Evolutionary conservation across 1,140 invertebrate genomes (phyloP), one percentile per base, ranked within the genome.

Genomic region (Leucophenga varia): DNA sequence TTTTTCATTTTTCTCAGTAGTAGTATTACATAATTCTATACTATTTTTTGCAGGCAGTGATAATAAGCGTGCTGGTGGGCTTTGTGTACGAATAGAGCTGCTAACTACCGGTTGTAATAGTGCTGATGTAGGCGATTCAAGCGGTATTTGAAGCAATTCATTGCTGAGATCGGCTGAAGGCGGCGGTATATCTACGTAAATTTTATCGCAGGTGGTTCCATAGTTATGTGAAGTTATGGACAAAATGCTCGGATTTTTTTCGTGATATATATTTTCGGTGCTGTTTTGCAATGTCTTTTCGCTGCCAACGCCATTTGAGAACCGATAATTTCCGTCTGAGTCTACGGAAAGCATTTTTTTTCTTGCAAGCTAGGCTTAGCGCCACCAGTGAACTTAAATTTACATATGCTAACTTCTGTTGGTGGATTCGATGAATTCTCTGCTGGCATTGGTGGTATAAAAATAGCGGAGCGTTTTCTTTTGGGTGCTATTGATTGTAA

Each of bases 381-480:
- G 0, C 91, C 91, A 3, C 90, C 91, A 0, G 90, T 93, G 65
- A 94, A 93, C 69, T 94, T 94, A 63, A 94, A 94, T 65, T 93
- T 94, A 70, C 91, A 93, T 65, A 93, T 94, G 73, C 89, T 92
- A 32, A 90, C 88, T 73, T 90, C 87, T 0, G 86, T 88, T 0
- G 87, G 85, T 0, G 87, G 86, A 55, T 87, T 87, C 8, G 85
- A 83, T 3, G 80, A 76, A 48, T 83, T 86, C 50, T 88, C 87
- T 0, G 82, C 77, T 0, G 86, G 86, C 72, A 89, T 83, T 0
- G 87, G 88, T 0, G 88, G 88, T 37, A 90, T 90, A 59, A 89
- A 90, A 43, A 90, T 90, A 0, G 88, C 88, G 0, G 87, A 89
- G 1, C 87, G 78, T 55, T 90, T 90, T 18, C 87, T 77, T 60